Evolutionary conservation across 2,888 invertebrate species (phyloP).

Genomic region (Orthonychiurus folsomi): DNA sequence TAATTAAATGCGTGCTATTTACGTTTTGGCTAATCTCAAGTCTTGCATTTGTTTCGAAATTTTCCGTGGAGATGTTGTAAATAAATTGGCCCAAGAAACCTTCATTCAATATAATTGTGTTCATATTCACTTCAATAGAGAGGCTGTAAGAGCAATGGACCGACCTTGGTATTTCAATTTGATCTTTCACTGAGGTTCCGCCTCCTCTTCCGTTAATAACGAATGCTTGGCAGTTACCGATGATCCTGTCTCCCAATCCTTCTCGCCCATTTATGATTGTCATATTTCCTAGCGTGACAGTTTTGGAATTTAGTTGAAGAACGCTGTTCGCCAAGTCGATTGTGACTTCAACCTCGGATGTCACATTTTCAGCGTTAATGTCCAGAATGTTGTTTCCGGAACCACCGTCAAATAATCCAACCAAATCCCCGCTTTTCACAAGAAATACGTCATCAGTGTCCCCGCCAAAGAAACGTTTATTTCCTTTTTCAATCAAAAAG

Average conservation of each 20-base stretch:
- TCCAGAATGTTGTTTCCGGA: not conserved
- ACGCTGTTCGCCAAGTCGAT: not conserved
- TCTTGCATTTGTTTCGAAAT: not conserved
- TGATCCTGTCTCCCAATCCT: not conserved
- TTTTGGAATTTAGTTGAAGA: not conserved
- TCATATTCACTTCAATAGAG: not conserved
- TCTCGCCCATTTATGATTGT: not conserved
- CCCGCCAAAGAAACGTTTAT: not conserved
- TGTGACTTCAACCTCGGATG: not conserved
- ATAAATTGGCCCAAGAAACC: not conserved
- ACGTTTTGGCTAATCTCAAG: not conserved
- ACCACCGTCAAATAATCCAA: not conserved
- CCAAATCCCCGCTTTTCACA: not conserved
- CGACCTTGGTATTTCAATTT: not conserved
- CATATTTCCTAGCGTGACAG: not conserved
- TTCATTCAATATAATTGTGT: not conserved
- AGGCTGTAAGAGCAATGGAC: not conserved
- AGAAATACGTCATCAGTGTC: not conserved
- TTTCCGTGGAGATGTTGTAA: not conserved
- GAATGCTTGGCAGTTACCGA: not conserved
- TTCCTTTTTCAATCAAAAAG: not conserved
- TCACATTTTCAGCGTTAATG: not conserved
- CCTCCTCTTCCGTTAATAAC: not conserved
- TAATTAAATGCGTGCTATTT: not conserved
- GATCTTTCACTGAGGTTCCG: not conserved